Base-by-base conservation (phyloP, 2,888 invertebrate species). In the Eupithecia centaureata region DNA sequence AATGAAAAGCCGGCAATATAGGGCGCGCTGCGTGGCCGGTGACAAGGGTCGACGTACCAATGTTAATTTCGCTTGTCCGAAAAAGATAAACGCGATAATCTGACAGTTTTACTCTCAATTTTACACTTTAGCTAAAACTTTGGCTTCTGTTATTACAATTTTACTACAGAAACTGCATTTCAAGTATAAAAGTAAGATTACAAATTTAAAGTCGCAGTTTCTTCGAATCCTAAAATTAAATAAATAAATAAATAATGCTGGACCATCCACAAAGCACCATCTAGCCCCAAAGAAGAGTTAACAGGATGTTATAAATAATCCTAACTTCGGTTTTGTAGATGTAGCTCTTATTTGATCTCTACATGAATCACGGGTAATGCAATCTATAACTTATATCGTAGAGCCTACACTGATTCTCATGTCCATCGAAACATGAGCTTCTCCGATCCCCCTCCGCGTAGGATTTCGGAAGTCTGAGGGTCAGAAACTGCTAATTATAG, bases 41-140 rank as follows among this genome's bases (percentile, higher is more conserved):
- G 85, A 86, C 82, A 82, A 71, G 86, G 86, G 86, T 86, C 78
- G 82, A 78, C 81, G 79, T 79, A 73, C 71, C 69, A 65, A 80
- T 84, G 86, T 86, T 85, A 85, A 86, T 86, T 85, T 86, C 82
- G 76, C 82, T 80, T 70, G 70, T 70, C 70, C 83, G 77, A 79
- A 79, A 71, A 72, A 77, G 66, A 73, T 73, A 72, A 73, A 76
- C 54, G 62, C 64, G 73, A 72, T 75, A 69, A 72, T 72, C 72
- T 66, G 65, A 64, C 65, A 63, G 65, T 54, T 51, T 30, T 52
- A 65, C 68, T 64, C 47, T 67, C 63, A 61, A 61, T 61, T 61
- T 57, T 32, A n/a, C 32, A 52, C 52, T 52, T 52, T 52, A 27
- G 47, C 47, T 28, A n/a, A 28, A 57, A 32, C 32, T 57, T 57